Conservation (phyloP, 2,888 invertebrate species). For the Corbicula japonica region DNA sequence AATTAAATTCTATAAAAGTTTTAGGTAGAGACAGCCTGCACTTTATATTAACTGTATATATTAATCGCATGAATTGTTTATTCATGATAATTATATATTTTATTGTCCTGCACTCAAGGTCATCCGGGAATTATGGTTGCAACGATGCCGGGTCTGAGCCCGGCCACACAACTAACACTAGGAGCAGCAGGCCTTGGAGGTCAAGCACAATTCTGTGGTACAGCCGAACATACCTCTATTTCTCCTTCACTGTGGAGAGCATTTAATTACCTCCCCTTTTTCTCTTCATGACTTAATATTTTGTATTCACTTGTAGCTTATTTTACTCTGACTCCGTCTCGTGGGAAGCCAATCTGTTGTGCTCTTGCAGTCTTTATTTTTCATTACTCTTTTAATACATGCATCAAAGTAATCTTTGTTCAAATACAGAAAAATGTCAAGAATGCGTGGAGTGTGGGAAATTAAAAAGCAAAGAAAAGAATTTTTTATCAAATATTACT, state of each 20-base stretch:
- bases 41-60: conserved; percentile 22
- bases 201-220: conserved; percentile 78
- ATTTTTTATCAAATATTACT: too few relatives aligned
- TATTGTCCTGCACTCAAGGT: conserved; percentile 74
- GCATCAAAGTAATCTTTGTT: too few relatives aligned
- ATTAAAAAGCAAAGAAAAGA: too few relatives aligned
- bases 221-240: conserved; percentile 37
- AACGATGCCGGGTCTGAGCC: conserved; percentile 92
- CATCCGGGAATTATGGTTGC: conserved; percentile 94
- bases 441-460: too few relatives aligned
- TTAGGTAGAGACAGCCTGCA: conserved; percentile 17
- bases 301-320: conserved; percentile 40
- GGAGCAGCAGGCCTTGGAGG: conserved; percentile 77
- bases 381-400: conserved; percentile 2
- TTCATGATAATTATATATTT: conserved; percentile 38
- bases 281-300: conserved; percentile 21
- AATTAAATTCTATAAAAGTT: background rate
- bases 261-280: conserved; percentile 13
- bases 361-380: conserved; percentile 5
- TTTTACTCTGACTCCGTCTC: conserved; percentile 30
- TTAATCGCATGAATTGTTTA: conserved; percentile 52
- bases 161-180: conserved; percentile 90
- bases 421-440: too few relatives aligned
- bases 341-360: conserved; percentile 24
- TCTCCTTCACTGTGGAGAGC: conserved; percentile 6